Evolutionary conservation across 2,888 invertebrate species (phyloP), one percentile per base, ranked within the genome.

Genomic region (Thymelicus sylvestris): DNA sequence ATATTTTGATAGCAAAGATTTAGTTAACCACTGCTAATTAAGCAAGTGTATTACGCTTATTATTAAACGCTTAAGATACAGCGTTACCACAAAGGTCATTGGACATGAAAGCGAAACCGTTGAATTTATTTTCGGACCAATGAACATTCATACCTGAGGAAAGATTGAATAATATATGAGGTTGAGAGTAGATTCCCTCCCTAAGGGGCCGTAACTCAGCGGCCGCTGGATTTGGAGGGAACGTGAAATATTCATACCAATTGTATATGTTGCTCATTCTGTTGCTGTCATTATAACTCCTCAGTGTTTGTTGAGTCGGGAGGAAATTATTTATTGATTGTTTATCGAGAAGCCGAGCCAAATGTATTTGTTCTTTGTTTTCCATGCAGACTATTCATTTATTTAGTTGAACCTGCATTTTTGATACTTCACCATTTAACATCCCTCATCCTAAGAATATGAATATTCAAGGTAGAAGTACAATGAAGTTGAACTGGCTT

Each of bases 61-160:
- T 52, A 19, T 24, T 24, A 31, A 13, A 57, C n/a, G 57, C 31
- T 38, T 57, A 31, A 7, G 52, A 31, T 31, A 38, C 31, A 57
- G n/a, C 57, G 38, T 73, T 44, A 72, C 71, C 71, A 74, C 70
- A 83, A 82, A 86, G 86, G 86, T 87, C 85, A 78, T 72, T 86
- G 85, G 80, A 86, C 86, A 85, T 80, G 78, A 83, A 84, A 83
- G 74, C 75, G 74, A 75, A 75, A 75, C 67, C 74, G 76, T 72
- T 73, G 76, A 83, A 87, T 86, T 88, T 89, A 87, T 89, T 86
- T 86, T 80, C 83, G 78, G 81, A 81, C 86, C 90, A 91, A 92
- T 89, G 89, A 91, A 90, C 88, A 90, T 87, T 88, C 86, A 87
- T 90, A 91, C 86, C 88, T 86, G 89, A 88, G 89, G 88, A 88